These are phyloP conservation scores for Dunckerocampus dactyliophorus DNA, from an alignment of 2,113 vertebrate species.

Conservation along the genomic window DNA sequence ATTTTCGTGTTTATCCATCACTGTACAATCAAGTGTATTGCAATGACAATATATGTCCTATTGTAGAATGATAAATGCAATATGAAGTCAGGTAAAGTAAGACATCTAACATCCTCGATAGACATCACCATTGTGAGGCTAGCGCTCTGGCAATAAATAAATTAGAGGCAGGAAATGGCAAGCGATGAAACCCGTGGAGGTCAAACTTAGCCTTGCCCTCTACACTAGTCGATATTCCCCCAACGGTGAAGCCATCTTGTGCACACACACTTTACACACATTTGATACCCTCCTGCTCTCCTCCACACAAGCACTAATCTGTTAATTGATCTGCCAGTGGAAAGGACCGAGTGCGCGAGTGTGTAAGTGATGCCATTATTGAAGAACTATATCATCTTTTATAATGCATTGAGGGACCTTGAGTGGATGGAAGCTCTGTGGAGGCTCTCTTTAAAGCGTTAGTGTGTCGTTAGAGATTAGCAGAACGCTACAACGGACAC, in stretches of 20 bases:
- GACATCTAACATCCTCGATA: not conserved
- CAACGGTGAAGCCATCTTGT: conserved; percentile 50
- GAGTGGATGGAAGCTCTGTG: conserved; percentile 19
- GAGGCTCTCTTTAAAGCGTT: conserved; percentile 7
- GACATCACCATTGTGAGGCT: not conserved
- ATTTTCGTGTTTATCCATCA: too few relatives aligned
- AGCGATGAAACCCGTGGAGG: conserved; percentile 42
- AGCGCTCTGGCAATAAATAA: conserved; percentile 31
- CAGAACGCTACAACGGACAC: too few relatives aligned
- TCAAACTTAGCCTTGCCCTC: conserved; percentile 51
- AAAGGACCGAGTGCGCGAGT: conserved; percentile 5
- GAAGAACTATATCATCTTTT: conserved; percentile 37
- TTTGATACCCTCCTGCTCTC: conserved; percentile 36
- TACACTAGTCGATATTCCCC: conserved; percentile 52
- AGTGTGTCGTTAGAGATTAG: not conserved
- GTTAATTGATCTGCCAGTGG: conserved; percentile 61
- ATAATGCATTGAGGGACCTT: conserved; percentile 39
- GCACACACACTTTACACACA: conserved; percentile 60
- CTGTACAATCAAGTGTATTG: too few relatives aligned
- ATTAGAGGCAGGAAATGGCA: conserved; percentile 56
- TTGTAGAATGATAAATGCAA: too few relatives aligned
- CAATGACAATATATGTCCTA: too few relatives aligned
- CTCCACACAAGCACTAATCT: conserved; percentile 47
- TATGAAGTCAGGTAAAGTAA: not conserved
- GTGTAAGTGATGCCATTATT: conserved; percentile 26